These are phyloP conservation scores for Euphydryas editha DNA, from an alignment of 2,888 invertebrate genomes.

Conservation along the genomic window DNA sequence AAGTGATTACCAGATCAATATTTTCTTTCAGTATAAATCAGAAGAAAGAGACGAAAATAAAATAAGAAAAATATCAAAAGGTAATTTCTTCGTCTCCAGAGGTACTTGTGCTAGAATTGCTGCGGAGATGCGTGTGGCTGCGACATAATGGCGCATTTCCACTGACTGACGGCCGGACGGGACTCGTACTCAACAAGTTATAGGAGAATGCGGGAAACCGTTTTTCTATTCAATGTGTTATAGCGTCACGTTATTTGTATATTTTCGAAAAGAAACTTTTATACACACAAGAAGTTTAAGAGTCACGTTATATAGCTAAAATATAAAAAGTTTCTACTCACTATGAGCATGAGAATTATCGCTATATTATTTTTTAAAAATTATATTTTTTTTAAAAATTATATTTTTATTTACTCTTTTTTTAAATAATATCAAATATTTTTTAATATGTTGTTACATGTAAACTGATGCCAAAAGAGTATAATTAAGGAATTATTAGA, in stretches of 20 bases:
- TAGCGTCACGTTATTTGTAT: conserved; percentile 15
- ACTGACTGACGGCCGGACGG: conserved; percentile 75
- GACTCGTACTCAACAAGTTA: conserved; percentile 31
- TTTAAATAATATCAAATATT: too few relatives aligned
- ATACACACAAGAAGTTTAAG: not conserved
- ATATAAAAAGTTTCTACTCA: too few relatives aligned
- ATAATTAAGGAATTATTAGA: not conserved
- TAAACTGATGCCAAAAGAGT: too few relatives aligned
- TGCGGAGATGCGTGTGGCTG: conserved; percentile 70
- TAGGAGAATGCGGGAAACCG: conserved; percentile 28
- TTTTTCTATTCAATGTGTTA: conserved; percentile 5
- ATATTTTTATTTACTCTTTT: too few relatives aligned
- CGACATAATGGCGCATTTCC: conserved; percentile 79
- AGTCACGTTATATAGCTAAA: too few relatives aligned
- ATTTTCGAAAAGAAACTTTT: not conserved
- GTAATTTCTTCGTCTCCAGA: conserved; percentile 67
- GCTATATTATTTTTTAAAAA: too few relatives aligned
- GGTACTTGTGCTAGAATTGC: conserved; percentile 74
- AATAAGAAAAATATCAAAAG: conserved; percentile 59
- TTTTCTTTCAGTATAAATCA: conserved; percentile 33
- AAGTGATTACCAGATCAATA: not conserved
- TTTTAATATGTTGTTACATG: too few relatives aligned
- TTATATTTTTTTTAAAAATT: too few relatives aligned
- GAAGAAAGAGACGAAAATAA: conserved; percentile 43
- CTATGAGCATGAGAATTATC: too few relatives aligned